Evolutionary conservation across 2,113 vertebrate species (phyloP).

Genomic region (Protobothrops mucrosquamatus): DNA sequence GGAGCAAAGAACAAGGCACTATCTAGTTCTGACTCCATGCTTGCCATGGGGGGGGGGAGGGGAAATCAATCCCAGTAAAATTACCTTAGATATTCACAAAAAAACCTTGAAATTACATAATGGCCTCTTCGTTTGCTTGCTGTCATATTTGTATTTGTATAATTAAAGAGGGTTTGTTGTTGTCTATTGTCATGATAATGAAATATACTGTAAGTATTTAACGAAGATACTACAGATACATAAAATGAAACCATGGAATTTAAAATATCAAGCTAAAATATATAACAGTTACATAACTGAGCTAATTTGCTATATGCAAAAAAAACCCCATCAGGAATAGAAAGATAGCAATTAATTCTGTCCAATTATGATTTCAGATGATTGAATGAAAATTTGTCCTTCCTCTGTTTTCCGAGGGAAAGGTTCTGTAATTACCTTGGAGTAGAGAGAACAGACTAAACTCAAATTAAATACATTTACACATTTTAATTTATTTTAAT

Average conservation of each 20-base stretch:
- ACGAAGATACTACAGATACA: neutral
- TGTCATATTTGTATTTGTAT: neutral
- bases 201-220: neutral
- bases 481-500: neutral
- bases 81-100: neutral
- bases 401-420: neutral
- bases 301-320: neutral
- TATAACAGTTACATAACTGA: neutral
- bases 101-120: neutral
- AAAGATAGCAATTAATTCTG: constrained; percentile 15
- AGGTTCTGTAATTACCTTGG: neutral
- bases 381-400: constrained; percentile 2
- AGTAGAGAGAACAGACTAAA: neutral
- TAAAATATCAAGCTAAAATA: neutral
- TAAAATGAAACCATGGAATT: neutral
- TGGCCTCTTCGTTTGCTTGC: neutral
- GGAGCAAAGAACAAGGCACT: neutral
- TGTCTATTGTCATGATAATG: neutral
- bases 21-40: neutral
- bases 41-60: too few relatives aligned
- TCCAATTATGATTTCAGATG: constrained; percentile 10
- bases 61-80: neutral
- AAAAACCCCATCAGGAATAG: neutral
- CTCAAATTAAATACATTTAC: neutral
- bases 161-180: neutral